Base-by-base conservation (phyloP, 2,888 invertebrate species). In the Tetragnatha montana region DNA sequence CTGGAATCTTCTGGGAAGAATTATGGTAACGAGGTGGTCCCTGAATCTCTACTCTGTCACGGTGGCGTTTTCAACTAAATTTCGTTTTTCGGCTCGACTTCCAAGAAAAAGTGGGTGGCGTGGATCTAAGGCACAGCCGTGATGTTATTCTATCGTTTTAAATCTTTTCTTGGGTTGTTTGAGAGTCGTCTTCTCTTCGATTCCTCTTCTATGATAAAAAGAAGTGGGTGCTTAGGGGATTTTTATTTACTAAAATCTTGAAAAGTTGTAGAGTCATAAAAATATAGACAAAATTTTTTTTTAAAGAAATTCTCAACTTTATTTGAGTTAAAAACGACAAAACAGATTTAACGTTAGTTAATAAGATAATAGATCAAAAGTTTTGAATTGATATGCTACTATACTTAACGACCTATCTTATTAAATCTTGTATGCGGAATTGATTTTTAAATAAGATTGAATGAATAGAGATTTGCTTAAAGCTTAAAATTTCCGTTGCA, bases 21-120 rank as follows among this genome's bases (percentile, higher is more conserved):
- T 78, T 81, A 89, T 81, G 86, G 73, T 81, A 81, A 89, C 80
- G 84, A 81, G 84, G 19, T 82, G 83, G 47, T 47, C 74, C 74
- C 70, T 73, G 79, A 69, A 83, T 87, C 81, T 81, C 69, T 81
- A 70, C 81, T 81, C 69, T 81, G 76, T 75, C 74, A 76, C 51
- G 87, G 75, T 47, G 81, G 70, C 71, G 35, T 21, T 71, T 85
- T 85, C 82, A 70, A 81, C 78, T 75, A 78, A 76, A 81, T 88
- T 88, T 78, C 81, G 68, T n/a, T 70, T 82, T 70, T 71, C 22
- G 51, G 60, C 50, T 50, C 71, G 79, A 51, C 69, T 79, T 79
- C 71, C 4, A 22, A 35, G 73, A 85, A 50, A 12, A n/a, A 70
- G 51, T 68, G 68, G 60, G 68, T 47, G 75, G 74, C 60, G 47